phyloP scores from a whole-genome alignment of 2,113 vertebrate species.

The Ochotona princeps region DNA sequence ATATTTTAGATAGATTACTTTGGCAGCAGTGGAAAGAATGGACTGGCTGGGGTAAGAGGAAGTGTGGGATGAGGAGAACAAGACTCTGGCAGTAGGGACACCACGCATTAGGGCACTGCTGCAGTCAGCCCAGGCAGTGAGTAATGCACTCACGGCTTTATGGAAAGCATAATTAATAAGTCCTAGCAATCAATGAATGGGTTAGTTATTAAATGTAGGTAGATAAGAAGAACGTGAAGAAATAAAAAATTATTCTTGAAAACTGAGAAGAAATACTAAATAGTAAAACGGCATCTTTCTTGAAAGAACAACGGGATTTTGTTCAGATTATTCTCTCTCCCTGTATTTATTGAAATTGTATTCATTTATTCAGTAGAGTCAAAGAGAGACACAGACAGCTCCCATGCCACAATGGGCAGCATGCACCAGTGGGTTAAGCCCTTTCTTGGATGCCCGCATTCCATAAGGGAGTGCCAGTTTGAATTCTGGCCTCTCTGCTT shows the following conservation, averaged over 20 bases:
- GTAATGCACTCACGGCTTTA: background rate
- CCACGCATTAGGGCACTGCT: background rate
- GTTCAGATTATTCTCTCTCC: too few relatives aligned
- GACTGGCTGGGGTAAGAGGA: background rate
- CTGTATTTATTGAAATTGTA: too few relatives aligned
- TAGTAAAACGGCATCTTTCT: background rate
- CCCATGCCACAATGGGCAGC: too few relatives aligned
- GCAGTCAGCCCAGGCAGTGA: background rate
- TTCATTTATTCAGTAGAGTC: too few relatives aligned
- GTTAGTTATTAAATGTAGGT: background rate
- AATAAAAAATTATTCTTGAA: slow-evolving; percentile 43
- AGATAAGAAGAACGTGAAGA: background rate
- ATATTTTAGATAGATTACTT: slow-evolving; percentile 34
- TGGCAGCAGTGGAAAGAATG: background rate
- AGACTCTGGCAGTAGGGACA: background rate
- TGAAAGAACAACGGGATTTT: too few relatives aligned
- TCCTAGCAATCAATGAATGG: background rate
- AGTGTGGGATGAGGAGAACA: background rate
- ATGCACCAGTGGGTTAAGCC: too few relatives aligned
- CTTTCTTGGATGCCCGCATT: too few relatives aligned
- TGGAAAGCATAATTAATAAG: slow-evolving; percentile 22
- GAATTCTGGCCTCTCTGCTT: too few relatives aligned
- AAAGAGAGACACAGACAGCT: too few relatives aligned
- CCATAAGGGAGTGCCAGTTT: too few relatives aligned
- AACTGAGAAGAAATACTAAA: slow-evolving; percentile 55